Conservation (phyloP, 2,113 vertebrate genomes). For the Rhinolophus ferrumequinum region DNA sequence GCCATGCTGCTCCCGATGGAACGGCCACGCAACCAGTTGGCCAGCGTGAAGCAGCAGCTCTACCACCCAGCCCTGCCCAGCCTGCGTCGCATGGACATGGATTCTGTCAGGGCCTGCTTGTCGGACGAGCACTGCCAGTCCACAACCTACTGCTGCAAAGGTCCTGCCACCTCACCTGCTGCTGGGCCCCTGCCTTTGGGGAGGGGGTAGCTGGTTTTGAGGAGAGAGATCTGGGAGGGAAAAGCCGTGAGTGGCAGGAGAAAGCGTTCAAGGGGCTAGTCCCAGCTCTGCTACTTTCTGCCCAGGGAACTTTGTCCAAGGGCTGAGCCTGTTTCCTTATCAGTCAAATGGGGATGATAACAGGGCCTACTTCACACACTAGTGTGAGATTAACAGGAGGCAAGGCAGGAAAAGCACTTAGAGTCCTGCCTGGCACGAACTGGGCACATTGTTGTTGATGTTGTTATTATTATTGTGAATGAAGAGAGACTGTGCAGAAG, state of each 20-base stretch:
- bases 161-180: neutral
- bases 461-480: neutral
- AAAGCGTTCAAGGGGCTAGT: neutral
- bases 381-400: neutral
- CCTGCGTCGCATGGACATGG: conserved; percentile 83
- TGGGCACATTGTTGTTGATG: neutral
- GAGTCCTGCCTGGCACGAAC: neutral
- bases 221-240: neutral
- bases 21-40: conserved; percentile 51
- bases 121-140: conserved; percentile 71
- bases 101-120: conserved; percentile 70
- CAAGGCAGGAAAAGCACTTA: neutral
- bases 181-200: neutral
- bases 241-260: neutral
- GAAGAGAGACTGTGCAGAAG: neutral
- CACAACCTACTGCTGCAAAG: conserved; percentile 72
- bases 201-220: neutral
- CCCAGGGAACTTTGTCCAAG: neutral
- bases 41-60: conserved; percentile 75
- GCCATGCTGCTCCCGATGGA: neutral
- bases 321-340: neutral
- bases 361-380: neutral
- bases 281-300: neutral
- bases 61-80: conserved; percentile 81
- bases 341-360: neutral